Base-by-base conservation (phyloP, 2,113 vertebrate species). In the Calonectris borealis region DNA sequence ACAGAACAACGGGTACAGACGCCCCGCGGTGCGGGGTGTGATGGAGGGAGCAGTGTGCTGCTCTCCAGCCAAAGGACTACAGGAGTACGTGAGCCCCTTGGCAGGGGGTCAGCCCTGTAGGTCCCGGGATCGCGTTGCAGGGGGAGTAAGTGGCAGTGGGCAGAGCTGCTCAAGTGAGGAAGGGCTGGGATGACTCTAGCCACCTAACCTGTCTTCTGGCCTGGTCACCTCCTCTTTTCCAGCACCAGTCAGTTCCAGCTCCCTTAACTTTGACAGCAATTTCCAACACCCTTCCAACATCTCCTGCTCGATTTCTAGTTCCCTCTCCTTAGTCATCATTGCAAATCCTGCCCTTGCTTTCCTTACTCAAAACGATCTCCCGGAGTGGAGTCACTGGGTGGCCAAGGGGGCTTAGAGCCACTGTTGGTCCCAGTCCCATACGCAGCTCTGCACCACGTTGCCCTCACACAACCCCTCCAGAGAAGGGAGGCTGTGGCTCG, bases 1-100 rank as follows among this genome's bases (percentile, higher is more conserved):
- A 5, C 16, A 2, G 49, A 58, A 34, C 0, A 2, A 44, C 3
- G 9, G 52, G 20, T 4, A 4, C 9, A 7, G 16, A 55, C 68
- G 82, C 19, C 27, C 70, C 7, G 0, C 0, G 1, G 44, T 2
- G 6, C 86, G 58, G n/a, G 21, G 16, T 24, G 54, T 38, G 29
- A 32, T 19, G 54, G 44, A 54, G 14, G 27, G n/a, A 77, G 72
- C 58, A 32, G 44, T 2, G 16, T 8, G 26, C 69, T 68, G 80
- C 49, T 72, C 34, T 73, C 51, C 82, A 64, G 68, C 26, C 66
- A 38, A 42, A 52, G 32, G 16, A 21, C 61, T 58, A 40, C 38
- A 29, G 10, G 29, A 49, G 57, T 14, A 51, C 31, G 9, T 5
- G 18, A 54, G 91, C 32, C 42, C 10, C 12, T 11, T 19, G 46